A percentile compares a stretch with the other conserved stretches of the same genome.
Evolutionary conservation across 2,797 vertebrate species (phyloP).

Genomic region (Sebastes jordani): DNA sequence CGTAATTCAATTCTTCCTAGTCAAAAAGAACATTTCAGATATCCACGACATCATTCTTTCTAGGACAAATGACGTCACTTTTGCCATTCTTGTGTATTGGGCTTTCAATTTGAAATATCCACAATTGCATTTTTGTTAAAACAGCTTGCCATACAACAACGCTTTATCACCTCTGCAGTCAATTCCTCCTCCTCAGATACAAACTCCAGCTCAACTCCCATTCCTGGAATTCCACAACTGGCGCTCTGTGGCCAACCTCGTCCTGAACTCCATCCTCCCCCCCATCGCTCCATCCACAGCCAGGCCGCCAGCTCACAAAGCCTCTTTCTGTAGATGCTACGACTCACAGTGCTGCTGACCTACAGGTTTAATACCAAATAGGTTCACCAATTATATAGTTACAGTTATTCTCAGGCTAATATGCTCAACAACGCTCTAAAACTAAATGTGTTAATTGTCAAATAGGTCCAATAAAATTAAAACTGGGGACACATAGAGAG

Average conservation of each 20-base stretch:
- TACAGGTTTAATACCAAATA: neutral
- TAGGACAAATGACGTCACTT: too few relatives aligned
- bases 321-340: slow-evolving; percentile 55
- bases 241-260: slow-evolving; percentile 75
- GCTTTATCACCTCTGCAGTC: slow-evolving; percentile 52
- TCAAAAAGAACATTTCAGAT: too few relatives aligned
- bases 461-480: neutral
- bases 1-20: too few relatives aligned
- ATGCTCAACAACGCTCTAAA: neutral
- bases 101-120: too few relatives aligned
- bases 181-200: slow-evolving; percentile 43
- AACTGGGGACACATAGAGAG: neutral
- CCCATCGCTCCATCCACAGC: slow-evolving; percentile 42
- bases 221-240: slow-evolving; percentile 84
- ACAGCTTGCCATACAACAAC: neutral
- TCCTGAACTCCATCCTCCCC: slow-evolving; percentile 66
- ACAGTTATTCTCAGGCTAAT: neutral
- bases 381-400: neutral
- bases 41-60: too few relatives aligned
- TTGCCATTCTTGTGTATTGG: too few relatives aligned
- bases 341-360: slow-evolving; percentile 15
- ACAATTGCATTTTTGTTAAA: too few relatives aligned
- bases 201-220: slow-evolving; percentile 68
- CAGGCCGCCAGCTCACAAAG: slow-evolving; percentile 73
- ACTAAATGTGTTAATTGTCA: too few relatives aligned